Conservation (phyloP, 2,113 vertebrate genomes). For the Malurus cyaneus region DNA sequence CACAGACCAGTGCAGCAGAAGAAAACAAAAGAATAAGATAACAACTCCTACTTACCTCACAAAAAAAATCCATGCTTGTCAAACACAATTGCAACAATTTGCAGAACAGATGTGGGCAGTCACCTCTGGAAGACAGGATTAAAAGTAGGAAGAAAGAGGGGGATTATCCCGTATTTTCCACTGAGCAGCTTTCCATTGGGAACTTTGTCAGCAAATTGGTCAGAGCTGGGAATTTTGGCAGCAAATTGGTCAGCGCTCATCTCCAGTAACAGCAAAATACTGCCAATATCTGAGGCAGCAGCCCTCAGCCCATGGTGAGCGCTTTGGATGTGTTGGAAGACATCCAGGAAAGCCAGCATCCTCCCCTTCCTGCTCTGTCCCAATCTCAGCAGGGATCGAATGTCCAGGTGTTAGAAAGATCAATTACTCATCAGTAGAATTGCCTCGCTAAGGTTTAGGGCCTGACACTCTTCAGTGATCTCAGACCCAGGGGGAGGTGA, state of each 20-base stretch:
- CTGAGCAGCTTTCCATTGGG: not conserved
- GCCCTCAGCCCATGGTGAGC: not conserved
- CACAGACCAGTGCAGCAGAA: not conserved
- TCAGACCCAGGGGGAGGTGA: not conserved
- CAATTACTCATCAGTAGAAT: not conserved
- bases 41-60: not conserved
- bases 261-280: not conserved
- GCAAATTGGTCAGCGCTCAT: not conserved
- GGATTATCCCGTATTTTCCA: not conserved
- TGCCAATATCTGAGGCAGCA: not conserved
- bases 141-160: not conserved
- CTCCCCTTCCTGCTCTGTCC: not conserved
- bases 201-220: not conserved
- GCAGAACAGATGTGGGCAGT: not conserved
- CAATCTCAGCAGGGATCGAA: rapidly evolving
- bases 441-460: not conserved
- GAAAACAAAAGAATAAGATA: not conserved
- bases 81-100: not conserved
- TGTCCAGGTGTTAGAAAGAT: not conserved
- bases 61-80: not conserved
- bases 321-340: not conserved
- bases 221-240: not conserved
- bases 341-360: not conserved
- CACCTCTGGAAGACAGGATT: not conserved
- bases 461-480: not conserved